Percentiles rank a stretch among this genome's conserved stretches.
Evolutionary conservation across 2,113 vertebrate species (phyloP).

Genomic region (Girardinichthys multiradiatus): DNA sequence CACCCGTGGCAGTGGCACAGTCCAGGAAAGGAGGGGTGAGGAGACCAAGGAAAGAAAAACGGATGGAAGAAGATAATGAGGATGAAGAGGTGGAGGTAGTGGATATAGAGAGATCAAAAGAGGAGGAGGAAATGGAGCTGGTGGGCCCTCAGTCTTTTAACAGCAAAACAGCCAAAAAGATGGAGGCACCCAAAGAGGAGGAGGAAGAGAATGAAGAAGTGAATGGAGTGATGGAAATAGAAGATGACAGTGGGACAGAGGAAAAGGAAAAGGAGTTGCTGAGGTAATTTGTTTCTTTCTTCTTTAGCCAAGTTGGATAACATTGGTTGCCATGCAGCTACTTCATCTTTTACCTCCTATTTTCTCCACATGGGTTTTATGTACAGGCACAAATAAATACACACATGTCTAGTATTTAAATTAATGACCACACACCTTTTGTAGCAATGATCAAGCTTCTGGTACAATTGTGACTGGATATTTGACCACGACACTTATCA

Average conservation of each 20-base stretch:
- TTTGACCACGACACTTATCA: too few species aligned
- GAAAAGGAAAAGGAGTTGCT: conserved; percentile 78
- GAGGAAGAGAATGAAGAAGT: conserved; percentile 54
- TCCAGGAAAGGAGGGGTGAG: conserved; percentile 62
- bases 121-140: conserved; percentile 59
- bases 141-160: conserved; percentile 53
- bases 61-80: conserved; percentile 46
- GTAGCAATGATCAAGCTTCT: too few species aligned
- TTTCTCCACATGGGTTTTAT: not conserved
- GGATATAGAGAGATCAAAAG: conserved; percentile 65
- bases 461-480: too few species aligned
- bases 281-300: conserved; percentile 59
- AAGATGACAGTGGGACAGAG: conserved; percentile 79
- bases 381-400: not conserved
- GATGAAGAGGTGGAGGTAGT: conserved; percentile 71
- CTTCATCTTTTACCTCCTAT: not conserved
- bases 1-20: conserved; percentile 51
- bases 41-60: conserved; percentile 69
- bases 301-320: not conserved
- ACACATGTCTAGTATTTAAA: not conserved
- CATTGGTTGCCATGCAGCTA: not conserved
- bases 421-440: too few species aligned
- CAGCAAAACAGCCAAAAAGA: conserved; percentile 59
- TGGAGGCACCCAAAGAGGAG: conserved; percentile 53
- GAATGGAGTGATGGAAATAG: conserved; percentile 67